Percentiles rank a stretch among this genome's conserved stretches.
These are phyloP conservation scores for Hippocampus comes DNA, from an alignment of 2,113 vertebrate species.

Conservation along the genomic window DNA sequence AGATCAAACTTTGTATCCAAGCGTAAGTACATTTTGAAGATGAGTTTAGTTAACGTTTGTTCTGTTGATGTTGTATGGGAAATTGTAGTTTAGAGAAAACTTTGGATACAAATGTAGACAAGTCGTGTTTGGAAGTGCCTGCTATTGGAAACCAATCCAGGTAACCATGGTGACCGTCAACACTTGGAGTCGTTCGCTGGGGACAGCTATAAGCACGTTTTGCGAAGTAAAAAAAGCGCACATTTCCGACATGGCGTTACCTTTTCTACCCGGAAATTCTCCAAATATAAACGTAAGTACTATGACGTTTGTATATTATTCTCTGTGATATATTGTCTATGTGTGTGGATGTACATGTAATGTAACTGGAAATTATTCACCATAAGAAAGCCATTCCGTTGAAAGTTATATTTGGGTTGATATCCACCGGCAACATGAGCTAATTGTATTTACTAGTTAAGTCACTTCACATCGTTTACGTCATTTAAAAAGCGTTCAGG, in stretches of 20 bases:
- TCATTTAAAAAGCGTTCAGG: too few species aligned
- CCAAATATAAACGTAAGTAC: slow-evolving; percentile 76
- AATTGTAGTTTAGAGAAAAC: background rate
- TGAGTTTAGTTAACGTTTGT: background rate
- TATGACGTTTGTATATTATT: background rate
- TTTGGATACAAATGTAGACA: background rate
- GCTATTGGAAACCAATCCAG: background rate
- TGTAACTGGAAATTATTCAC: too few species aligned
- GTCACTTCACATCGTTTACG: too few species aligned
- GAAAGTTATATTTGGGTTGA: too few species aligned
- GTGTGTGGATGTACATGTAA: too few species aligned
- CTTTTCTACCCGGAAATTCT: slow-evolving; percentile 75
- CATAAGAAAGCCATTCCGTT: too few species aligned
- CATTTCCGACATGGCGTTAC: slow-evolving; percentile 72
- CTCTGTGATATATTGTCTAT: too few species aligned
- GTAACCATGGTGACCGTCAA: slow-evolving; percentile 35
- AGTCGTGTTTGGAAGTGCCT: background rate
- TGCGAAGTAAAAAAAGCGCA: rapidly evolving
- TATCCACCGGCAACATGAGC: too few species aligned
- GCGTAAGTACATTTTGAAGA: background rate
- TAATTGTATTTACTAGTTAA: too few species aligned
- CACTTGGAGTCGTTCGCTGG: background rate
- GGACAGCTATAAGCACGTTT: background rate
- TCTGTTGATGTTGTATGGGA: background rate
- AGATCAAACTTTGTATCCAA: background rate